A percentile compares a stretch with the other conserved stretches of the same genome.
Evolutionary conservation across 2,797 vertebrate species (phyloP).

Genomic region (Fratercula arctica): DNA sequence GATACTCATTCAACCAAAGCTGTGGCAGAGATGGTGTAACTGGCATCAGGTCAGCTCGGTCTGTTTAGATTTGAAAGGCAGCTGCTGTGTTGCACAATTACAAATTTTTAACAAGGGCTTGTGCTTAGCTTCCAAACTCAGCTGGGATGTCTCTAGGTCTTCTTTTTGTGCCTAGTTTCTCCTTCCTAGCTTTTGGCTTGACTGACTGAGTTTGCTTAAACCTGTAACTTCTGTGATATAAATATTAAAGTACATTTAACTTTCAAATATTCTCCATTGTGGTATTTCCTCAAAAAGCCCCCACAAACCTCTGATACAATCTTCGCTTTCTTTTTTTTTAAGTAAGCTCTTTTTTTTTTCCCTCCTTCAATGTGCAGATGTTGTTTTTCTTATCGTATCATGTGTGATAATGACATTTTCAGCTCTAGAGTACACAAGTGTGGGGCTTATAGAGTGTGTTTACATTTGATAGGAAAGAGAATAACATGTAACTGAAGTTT

Average conservation of each 20-base stretch:
- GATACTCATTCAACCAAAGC: background rate
- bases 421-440: background rate
- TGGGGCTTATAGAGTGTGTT: background rate
- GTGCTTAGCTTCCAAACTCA: conserved; percentile 17
- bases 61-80: background rate
- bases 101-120: background rate
- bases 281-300: background rate
- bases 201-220: conserved; percentile 28
- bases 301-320: background rate
- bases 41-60: background rate
- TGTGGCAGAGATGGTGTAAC: background rate
- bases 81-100: background rate
- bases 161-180: conserved; percentile 29
- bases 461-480: conserved; percentile 20
- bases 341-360: background rate
- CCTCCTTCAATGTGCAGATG: background rate
- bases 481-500: conserved; percentile 37
- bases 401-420: background rate
- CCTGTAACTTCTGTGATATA: conserved; percentile 49
- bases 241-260: conserved; percentile 6
- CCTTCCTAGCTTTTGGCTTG: conserved; percentile 36
- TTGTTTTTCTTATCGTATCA: background rate
- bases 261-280: background rate
- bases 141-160: background rate
- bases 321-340: background rate